Conservation (phyloP, 1,140 invertebrate species). For the Aphaenogaster rudis region DNA sequence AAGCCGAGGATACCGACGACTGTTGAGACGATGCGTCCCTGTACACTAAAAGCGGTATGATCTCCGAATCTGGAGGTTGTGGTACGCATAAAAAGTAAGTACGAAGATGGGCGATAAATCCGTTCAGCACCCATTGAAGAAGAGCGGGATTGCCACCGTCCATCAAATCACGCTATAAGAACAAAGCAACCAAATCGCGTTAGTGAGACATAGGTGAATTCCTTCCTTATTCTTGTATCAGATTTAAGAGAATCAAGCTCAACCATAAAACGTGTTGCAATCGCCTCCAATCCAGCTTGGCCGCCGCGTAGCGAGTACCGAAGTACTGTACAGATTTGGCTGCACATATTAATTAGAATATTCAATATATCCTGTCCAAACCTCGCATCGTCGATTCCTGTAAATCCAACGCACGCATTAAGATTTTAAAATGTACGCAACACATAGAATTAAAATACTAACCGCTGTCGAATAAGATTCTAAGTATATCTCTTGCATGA, state of each 20-base stretch:
- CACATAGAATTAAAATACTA: slow-evolving; percentile 24
- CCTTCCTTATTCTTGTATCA: background rate
- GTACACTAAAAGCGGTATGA: slow-evolving; percentile 77
- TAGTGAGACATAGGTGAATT: background rate
- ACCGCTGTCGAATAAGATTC: slow-evolving; percentile 74
- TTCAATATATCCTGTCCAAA: slow-evolving; percentile 74
- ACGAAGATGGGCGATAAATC: slow-evolving; percentile 71
- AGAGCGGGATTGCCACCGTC: slow-evolving; percentile 58
- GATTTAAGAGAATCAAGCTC: slow-evolving; percentile 41
- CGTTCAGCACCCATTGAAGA: slow-evolving; percentile 67
- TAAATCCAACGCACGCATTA: slow-evolving; percentile 37
- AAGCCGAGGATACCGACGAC: slow-evolving; percentile 35
- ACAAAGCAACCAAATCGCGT: slow-evolving; percentile 49
- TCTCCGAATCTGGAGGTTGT: slow-evolving; percentile 71
- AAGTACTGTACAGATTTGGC: slow-evolving; percentile 75
- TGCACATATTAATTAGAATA: slow-evolving; percentile 71
- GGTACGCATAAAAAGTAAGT: slow-evolving; percentile 65
- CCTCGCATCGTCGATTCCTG: slow-evolving; percentile 68
- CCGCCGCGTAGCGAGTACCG: slow-evolving; percentile 74
- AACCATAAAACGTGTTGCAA: slow-evolving; percentile 74
- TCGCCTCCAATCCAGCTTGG: slow-evolving; percentile 72
- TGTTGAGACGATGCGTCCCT: slow-evolving; percentile 61
- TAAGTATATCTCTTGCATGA: slow-evolving; percentile 64
- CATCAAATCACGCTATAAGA: slow-evolving; percentile 64
- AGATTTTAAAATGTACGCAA: slow-evolving; percentile 21